phyloP scores from a whole-genome alignment of 2,797 vertebrate genomes.

The Hemibagrus guttatus region DNA sequence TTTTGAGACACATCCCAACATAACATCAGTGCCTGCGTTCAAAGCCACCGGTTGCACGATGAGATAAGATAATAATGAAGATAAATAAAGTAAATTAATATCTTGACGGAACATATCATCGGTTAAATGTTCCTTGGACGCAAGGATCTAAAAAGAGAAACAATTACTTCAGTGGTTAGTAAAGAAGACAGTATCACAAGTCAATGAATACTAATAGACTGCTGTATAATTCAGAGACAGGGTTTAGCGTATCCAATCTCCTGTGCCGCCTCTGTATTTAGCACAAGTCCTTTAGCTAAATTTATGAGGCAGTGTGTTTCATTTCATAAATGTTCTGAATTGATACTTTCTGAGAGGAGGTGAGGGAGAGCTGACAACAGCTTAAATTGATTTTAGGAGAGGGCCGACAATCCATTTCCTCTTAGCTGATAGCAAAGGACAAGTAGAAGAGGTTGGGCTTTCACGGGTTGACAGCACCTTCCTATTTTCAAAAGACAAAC shows the following conservation, averaged over 20 bases:
- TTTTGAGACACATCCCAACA: conserved; percentile 53
- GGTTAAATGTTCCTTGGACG: conserved; percentile 28
- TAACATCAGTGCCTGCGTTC: conserved; percentile 54
- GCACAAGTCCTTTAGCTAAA: conserved; percentile 59
- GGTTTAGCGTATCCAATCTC: conserved; percentile 1
- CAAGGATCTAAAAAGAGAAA: conserved; percentile 1
- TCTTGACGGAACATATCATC: conserved; percentile 22
- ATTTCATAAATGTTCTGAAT: conserved; percentile 67
- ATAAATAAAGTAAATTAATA: conserved; percentile 52
- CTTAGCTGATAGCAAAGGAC: conserved; percentile 64
- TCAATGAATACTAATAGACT: background rate
- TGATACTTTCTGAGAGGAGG: conserved; percentile 60
- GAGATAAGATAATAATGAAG: conserved; percentile 37
- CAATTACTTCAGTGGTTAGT: background rate
- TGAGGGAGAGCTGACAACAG: conserved; percentile 65
- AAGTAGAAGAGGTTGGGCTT: conserved; percentile 42
- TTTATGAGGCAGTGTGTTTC: conserved; percentile 65
- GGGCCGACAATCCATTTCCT: conserved; percentile 69
- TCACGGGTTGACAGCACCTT: conserved; percentile 59
- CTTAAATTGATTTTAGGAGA: conserved; percentile 69
- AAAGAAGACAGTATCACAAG: conserved; percentile 5
- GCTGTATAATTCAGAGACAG: background rate
- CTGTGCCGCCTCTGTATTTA: conserved; percentile 6
- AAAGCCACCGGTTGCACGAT: conserved; percentile 54
- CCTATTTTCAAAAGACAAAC: conserved; percentile 70